Evolutionary conservation across 2,113 vertebrate species (phyloP).

Genomic region (Camelus bactrianus): DNA sequence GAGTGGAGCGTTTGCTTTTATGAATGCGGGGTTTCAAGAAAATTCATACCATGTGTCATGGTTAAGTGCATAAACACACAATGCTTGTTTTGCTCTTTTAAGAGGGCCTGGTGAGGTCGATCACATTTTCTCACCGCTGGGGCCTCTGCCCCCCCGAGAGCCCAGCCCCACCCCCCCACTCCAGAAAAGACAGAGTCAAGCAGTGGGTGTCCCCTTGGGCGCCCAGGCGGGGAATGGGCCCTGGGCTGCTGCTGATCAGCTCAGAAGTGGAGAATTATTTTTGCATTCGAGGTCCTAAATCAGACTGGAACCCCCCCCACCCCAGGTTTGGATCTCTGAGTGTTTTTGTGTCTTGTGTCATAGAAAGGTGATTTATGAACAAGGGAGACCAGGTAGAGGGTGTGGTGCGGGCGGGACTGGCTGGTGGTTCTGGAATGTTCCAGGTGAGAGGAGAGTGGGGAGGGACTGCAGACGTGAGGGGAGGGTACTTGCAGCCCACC

Average conservation of each 20-base stretch:
- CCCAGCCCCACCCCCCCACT: rapidly evolving
- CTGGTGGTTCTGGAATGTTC: background rate
- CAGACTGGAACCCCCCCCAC: too few species aligned
- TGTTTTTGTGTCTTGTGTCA: background rate
- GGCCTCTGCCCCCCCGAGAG: background rate
- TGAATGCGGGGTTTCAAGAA: conserved; percentile 39
- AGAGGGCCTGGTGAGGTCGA: background rate
- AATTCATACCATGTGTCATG: background rate
- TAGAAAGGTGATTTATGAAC: background rate
- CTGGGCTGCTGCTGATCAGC: rapidly evolving
- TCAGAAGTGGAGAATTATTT: background rate
- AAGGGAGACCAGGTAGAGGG: background rate
- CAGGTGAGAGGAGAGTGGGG: background rate
- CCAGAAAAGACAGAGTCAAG: rapidly evolving
- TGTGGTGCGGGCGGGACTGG: background rate
- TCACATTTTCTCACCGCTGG: background rate
- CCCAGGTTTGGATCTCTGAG: background rate
- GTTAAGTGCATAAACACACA: background rate
- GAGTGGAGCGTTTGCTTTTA: background rate
- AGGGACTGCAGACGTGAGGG: too few species aligned
- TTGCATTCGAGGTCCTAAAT: background rate
- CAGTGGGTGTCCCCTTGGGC: rapidly evolving
- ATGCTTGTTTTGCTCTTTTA: background rate
- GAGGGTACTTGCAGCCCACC: background rate
- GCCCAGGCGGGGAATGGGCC: background rate